Percentiles rank a stretch among this genome's conserved stretches.
Conservation (phyloP, 2,888 invertebrate species). For the Drosophila percnosoma region DNA sequence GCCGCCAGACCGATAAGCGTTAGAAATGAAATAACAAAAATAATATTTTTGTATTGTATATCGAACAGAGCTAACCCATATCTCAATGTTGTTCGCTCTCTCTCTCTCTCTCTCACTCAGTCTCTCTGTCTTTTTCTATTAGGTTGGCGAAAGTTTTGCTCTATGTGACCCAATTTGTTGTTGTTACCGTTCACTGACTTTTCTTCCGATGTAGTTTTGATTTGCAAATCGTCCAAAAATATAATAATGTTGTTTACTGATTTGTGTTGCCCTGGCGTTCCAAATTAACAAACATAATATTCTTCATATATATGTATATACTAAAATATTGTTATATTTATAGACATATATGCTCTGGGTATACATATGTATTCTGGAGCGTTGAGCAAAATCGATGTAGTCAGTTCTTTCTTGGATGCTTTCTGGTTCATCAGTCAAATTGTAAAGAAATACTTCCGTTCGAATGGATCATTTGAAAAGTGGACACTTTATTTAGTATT, state of each 20-base stretch:
- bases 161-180: slow-evolving; percentile 48
- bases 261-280: not conserved
- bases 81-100: slow-evolving; percentile 2
- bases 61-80: slow-evolving; percentile 37
- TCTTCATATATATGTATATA: not conserved
- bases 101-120: not conserved
- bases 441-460: not conserved
- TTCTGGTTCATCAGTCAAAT: not conserved
- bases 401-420: not conserved
- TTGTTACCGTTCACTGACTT: slow-evolving; percentile 45
- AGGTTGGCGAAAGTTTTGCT: slow-evolving; percentile 52
- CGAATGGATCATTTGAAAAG: not conserved
- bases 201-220: slow-evolving; percentile 49
- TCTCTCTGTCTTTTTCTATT: not conserved
- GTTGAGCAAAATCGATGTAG: not conserved
- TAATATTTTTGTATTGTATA: slow-evolving; percentile 59
- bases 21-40: slow-evolving; percentile 76
- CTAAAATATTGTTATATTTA: not conserved
- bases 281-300: slow-evolving; percentile 4
- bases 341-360: not conserved
- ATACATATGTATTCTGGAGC: not conserved
- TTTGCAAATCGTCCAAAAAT: slow-evolving; percentile 27
- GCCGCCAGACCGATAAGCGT: slow-evolving; percentile 73
- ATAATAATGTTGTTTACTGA: slow-evolving; percentile 1
- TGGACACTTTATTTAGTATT: not conserved